Conservation (phyloP, 2,113 vertebrate species). For the Protobothrops mucrosquamatus region DNA sequence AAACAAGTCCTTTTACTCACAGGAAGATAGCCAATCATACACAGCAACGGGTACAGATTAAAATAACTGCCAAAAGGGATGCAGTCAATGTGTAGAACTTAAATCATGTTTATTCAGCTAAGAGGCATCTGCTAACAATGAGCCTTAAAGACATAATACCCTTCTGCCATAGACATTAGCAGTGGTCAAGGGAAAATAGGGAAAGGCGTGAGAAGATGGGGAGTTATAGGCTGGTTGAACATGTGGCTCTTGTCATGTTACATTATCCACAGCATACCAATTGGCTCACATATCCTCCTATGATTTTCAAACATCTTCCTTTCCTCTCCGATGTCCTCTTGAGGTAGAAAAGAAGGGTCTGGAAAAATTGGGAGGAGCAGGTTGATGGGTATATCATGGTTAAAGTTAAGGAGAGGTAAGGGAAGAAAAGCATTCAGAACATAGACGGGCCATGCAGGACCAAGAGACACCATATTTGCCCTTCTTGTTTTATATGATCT, state of each 20-base stretch:
- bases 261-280: background rate
- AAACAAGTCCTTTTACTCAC: background rate
- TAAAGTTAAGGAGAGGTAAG: background rate
- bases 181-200: background rate
- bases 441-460: background rate
- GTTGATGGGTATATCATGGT: background rate
- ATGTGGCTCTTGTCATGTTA: background rate
- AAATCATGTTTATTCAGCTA: background rate
- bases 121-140: background rate
- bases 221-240: background rate
- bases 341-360: background rate
- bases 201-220: background rate
- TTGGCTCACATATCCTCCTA: background rate
- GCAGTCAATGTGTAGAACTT: background rate
- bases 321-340: background rate
- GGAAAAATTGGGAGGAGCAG: background rate
- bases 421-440: background rate
- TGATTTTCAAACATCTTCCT: background rate
- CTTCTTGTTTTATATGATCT: background rate
- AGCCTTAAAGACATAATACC: background rate
- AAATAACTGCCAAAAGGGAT: background rate
- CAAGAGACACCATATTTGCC: background rate
- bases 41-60: background rate
- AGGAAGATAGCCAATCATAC: background rate
- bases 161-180: background rate